Evolutionary conservation across 2,797 vertebrate genomes (phyloP).

Genomic region (Spinus pinus): DNA sequence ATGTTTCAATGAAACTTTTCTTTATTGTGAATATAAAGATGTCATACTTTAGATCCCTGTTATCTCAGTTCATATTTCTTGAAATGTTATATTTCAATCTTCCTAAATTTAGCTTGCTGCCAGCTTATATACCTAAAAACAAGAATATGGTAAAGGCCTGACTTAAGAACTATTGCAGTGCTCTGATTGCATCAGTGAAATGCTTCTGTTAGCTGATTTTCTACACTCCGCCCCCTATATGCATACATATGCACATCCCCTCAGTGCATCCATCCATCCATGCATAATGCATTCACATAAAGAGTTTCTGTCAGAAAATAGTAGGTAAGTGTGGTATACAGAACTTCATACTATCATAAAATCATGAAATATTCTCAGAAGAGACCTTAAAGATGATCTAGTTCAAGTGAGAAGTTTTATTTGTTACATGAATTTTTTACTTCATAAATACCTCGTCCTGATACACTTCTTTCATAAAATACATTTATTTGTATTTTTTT

Average conservation of each 20-base stretch:
- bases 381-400: not conserved
- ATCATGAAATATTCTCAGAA: not conserved
- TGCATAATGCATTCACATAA: not conserved
- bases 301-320: not conserved
- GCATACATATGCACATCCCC: too few species aligned
- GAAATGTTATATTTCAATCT: not conserved
- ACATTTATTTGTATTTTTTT: not conserved
- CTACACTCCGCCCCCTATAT: rapidly evolving
- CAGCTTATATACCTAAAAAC: not conserved
- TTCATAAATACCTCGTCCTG: not conserved
- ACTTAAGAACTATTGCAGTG: not conserved
- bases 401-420: not conserved
- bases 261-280: not conserved
- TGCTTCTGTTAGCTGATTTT: not conserved
- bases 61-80: not conserved
- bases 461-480: not conserved
- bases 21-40: not conserved
- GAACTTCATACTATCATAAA: not conserved
- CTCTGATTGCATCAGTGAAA: not conserved
- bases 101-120: not conserved
- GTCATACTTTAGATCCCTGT: not conserved
- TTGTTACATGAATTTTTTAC: not conserved
- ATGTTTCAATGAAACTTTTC: not conserved
- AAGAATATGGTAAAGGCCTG: not conserved
- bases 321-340: not conserved